Evolutionary conservation across 1,140 invertebrate species (phyloP).

Genomic region (Sycobia sp.): DNA sequence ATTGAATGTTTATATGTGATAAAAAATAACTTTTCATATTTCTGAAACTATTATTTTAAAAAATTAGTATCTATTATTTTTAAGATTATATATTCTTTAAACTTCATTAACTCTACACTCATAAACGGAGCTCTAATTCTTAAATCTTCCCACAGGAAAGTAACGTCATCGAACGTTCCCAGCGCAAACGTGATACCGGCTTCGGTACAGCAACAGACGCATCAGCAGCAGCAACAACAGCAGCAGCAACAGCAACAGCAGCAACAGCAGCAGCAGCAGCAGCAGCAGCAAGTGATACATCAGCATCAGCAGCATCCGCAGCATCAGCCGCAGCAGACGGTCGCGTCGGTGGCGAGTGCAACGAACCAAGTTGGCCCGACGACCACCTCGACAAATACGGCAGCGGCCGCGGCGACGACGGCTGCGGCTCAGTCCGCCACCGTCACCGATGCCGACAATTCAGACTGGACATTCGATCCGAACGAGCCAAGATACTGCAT

Average conservation of each 20-base stretch:
- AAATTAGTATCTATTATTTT: too few species aligned
- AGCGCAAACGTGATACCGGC: slow-evolving; percentile 55
- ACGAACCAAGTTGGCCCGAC: not conserved
- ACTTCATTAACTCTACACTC: too few species aligned
- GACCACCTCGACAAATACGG: not conserved
- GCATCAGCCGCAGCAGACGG: not conserved
- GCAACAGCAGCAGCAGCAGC: slow-evolving; percentile 18
- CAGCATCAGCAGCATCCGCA: slow-evolving; percentile 14
- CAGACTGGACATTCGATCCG: slow-evolving; percentile 85
- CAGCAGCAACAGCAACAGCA: slow-evolving; percentile 13
- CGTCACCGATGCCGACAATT: slow-evolving; percentile 61
- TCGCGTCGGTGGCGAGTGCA: not conserved
- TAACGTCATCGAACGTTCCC: slow-evolving; percentile 51
- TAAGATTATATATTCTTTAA: too few species aligned
- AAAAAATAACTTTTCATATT: too few species aligned
- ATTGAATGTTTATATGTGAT: too few species aligned
- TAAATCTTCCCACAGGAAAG: slow-evolving; percentile 55
- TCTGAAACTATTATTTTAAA: too few species aligned
- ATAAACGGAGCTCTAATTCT: too few species aligned
- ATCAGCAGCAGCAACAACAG: slow-evolving; percentile 17
- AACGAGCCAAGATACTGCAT: slow-evolving; percentile 96
- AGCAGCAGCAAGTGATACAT: not conserved
- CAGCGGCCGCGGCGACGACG: slow-evolving; percentile 43
- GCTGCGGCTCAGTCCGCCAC: slow-evolving; percentile 48
- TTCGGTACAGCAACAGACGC: slow-evolving; percentile 37